Percentiles rank a stretch among this genome's conserved stretches.
These are phyloP conservation scores for Alligator mississippiensis DNA, from an alignment of 2,113 vertebrate genomes.

Conservation along the genomic window DNA sequence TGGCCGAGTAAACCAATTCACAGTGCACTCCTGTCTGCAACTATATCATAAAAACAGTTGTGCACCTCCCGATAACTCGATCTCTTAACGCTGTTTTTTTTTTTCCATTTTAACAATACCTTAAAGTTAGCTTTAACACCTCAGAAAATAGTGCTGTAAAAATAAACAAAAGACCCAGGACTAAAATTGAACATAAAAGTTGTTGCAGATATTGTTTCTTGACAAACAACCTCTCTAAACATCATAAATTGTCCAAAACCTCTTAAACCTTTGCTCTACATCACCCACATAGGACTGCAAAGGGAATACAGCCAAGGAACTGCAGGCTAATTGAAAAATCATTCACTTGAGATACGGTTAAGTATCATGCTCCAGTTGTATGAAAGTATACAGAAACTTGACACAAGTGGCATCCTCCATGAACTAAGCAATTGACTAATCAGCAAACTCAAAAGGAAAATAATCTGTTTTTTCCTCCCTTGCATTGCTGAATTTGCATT, in stretches of 20 bases:
- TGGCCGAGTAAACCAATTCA: conserved; percentile 70
- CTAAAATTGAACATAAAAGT: conserved; percentile 77
- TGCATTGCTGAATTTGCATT: conserved; percentile 71
- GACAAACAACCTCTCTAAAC: conserved; percentile 79
- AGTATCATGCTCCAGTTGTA: conserved; percentile 67
- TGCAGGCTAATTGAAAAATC: conserved; percentile 84
- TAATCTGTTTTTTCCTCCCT: conserved; percentile 62
- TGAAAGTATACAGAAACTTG: conserved; percentile 72
- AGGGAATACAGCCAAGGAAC: conserved; percentile 78
- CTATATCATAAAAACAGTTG: conserved; percentile 33
- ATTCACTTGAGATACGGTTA: conserved; percentile 77
- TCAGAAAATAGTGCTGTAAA: conserved; percentile 71
- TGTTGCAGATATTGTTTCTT: conserved; percentile 82
- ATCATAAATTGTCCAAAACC: conserved; percentile 81
- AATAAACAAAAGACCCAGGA: conserved; percentile 76
- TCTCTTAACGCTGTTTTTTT: conserved; percentile 16
- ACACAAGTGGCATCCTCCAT: conserved; percentile 66
- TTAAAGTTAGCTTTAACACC: conserved; percentile 61
- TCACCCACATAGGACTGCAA: conserved; percentile 73
- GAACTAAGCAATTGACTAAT: conserved; percentile 73
- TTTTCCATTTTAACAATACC: conserved; percentile 15
- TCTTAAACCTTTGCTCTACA: conserved; percentile 82
- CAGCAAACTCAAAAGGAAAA: conserved; percentile 73
- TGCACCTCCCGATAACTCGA: conserved; percentile 3
- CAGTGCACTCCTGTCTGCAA: conserved; percentile 16